Evolutionary conservation across 2,113 vertebrate species (phyloP).

Genomic region (Sitta europaea): DNA sequence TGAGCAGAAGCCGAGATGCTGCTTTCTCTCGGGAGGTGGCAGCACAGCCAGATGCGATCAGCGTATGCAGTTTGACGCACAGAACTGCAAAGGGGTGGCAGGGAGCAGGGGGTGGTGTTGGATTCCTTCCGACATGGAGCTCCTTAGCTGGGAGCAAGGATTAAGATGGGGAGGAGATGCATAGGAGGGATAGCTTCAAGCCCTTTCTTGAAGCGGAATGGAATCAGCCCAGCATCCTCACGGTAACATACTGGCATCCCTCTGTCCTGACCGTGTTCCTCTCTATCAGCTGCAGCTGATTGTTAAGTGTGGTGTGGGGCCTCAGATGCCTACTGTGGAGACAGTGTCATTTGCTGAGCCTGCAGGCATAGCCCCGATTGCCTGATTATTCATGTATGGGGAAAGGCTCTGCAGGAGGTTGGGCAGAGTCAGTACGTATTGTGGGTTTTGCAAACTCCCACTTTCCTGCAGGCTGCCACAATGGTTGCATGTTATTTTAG

Average conservation of each 20-base stretch:
- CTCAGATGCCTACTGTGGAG: neutral
- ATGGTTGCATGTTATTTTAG: neutral
- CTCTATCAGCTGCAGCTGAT: neutral
- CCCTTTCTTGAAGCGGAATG: neutral
- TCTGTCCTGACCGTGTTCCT: neutral
- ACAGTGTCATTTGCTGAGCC: neutral
- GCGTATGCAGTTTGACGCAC: neutral
- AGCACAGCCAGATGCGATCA: neutral
- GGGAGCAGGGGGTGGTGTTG: neutral
- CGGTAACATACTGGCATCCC: fast-evolving
- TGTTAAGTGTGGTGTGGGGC: neutral
- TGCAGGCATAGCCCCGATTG: neutral
- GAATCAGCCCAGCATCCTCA: neutral
- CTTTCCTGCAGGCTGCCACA: neutral
- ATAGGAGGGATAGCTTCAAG: neutral
- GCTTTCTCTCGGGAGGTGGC: constrained; percentile 15
- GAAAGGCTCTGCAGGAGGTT: neutral
- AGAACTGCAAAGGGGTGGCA: neutral
- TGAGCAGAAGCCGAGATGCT: neutral
- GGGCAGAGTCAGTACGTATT: neutral
- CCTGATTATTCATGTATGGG: neutral
- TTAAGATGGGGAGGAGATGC: neutral
- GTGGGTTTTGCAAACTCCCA: neutral
- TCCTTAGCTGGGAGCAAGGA: neutral
- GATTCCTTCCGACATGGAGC: neutral